These are phyloP conservation scores for Narcine bancroftii DNA, from an alignment of 2,113 vertebrate species.

Conservation along the genomic window DNA sequence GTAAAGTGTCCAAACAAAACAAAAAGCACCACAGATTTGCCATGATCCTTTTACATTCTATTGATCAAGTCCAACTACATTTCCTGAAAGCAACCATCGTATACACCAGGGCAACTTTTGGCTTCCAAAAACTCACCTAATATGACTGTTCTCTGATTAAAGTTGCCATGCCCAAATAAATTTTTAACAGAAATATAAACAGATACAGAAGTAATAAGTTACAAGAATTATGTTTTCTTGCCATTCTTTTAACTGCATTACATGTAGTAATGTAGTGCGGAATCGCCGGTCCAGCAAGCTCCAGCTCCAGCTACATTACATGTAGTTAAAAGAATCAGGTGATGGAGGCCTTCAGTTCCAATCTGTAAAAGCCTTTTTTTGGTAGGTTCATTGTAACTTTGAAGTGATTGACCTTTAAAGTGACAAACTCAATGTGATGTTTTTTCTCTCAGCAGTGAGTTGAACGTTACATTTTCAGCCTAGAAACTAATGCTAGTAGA, in stretches of 20 bases:
- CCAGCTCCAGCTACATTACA: too few relatives aligned
- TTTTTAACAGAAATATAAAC: neutral
- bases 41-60: neutral
- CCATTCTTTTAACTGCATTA: too few relatives aligned
- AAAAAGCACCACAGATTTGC: neutral
- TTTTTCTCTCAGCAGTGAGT: neutral
- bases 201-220: neutral
- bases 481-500: neutral
- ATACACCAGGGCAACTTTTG: neutral
- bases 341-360: too few relatives aligned
- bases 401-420: neutral
- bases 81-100: neutral
- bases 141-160: neutral
- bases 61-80: neutral
- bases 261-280: too few relatives aligned
- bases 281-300: too few relatives aligned
- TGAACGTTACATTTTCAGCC: neutral
- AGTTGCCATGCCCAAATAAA: neutral
- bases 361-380: neutral
- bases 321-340: constrained; percentile 4
- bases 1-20: neutral
- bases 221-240: neutral
- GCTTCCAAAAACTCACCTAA: neutral
- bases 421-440: neutral
- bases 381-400: neutral